Percentiles rank a stretch among this genome's conserved stretches.
These are phyloP conservation scores for Porites lutea DNA, from an alignment of 64 coral and sea anemone species.

Conservation along the genomic window DNA sequence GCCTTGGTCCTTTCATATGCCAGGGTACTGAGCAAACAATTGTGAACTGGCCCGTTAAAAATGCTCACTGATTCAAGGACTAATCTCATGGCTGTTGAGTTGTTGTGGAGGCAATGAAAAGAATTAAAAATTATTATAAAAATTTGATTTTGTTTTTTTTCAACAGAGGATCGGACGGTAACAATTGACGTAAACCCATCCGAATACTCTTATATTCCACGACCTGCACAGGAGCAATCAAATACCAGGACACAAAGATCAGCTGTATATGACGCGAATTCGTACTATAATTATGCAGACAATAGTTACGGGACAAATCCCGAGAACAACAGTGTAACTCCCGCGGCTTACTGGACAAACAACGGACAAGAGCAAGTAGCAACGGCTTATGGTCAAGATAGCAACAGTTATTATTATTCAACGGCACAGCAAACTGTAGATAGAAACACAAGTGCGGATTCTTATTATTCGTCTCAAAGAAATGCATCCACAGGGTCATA, in stretches of 20 bases:
- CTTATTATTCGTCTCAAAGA: neutral
- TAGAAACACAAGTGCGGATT: neutral
- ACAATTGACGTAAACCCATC: conserved; percentile 59
- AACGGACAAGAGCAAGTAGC: conserved; percentile 83
- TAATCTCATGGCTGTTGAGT: no score
- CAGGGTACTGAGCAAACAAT: no score
- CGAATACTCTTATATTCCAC: conserved; percentile 42
- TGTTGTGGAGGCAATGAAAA: no score
- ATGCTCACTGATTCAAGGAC: no score
- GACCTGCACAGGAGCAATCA: neutral
- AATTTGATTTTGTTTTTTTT: neutral
- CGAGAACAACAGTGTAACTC: neutral
- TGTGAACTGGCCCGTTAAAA: no score
- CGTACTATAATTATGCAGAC: conserved; percentile 30
- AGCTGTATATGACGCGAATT: neutral
- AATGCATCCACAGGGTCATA: neutral
- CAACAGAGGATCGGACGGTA: conserved; percentile 48
- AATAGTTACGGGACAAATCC: conserved; percentile 38
- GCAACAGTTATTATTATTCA: conserved; percentile 25
- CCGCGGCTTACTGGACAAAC: conserved; percentile 20
- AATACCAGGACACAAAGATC: conserved; percentile 57
- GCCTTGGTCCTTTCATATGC: no score
- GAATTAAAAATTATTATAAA: neutral
- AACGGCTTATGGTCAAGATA: conserved; percentile 57
- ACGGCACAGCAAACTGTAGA: neutral